Percentiles rank a stretch among this genome's conserved stretches.
Evolutionary conservation across 1,140 invertebrate species (phyloP).

Genomic region (Tribolium madens): DNA sequence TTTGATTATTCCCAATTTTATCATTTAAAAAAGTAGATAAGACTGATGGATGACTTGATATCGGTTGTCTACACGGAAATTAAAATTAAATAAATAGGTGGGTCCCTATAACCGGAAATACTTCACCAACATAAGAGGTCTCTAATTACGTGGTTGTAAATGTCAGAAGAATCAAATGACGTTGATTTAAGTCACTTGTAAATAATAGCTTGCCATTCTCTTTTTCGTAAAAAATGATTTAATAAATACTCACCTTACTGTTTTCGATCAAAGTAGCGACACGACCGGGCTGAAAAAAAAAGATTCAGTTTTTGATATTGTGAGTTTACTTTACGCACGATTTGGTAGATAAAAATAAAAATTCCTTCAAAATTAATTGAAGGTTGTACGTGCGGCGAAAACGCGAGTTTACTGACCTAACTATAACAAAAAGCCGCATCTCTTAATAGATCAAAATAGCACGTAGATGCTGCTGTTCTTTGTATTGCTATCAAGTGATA

Average conservation of each 20-base stretch:
- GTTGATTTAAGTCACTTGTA: neutral
- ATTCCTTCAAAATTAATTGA: neutral
- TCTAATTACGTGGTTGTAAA: constrained; percentile 19
- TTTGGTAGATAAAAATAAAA: constrained; percentile 33
- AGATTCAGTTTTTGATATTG: neutral
- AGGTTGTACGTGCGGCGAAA: constrained; percentile 25
- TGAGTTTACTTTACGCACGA: neutral
- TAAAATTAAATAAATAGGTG: neutral
- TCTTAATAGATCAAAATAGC: constrained; percentile 14
- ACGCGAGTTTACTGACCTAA: constrained; percentile 40
- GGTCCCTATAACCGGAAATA: constrained; percentile 7
- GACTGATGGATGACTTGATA: too few relatives aligned
- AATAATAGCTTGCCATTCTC: constrained; percentile 7
- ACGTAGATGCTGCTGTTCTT: neutral
- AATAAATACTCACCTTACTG: constrained; percentile 72
- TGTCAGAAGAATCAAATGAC: constrained; percentile 19
- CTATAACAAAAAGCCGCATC: constrained; percentile 8
- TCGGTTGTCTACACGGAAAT: neutral
- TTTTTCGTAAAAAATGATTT: neutral
- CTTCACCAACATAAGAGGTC: neutral
- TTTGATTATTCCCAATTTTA: too few relatives aligned
- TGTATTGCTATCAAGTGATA: too few relatives aligned
- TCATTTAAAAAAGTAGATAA: neutral
- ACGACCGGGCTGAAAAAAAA: constrained; percentile 79
- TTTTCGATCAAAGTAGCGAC: constrained; percentile 83